These are phyloP conservation scores for Dysidea cf. avara DNA, from an alignment of 37 sponge, comb jelly and placozoan genomes.

Conservation along the genomic window DNA sequence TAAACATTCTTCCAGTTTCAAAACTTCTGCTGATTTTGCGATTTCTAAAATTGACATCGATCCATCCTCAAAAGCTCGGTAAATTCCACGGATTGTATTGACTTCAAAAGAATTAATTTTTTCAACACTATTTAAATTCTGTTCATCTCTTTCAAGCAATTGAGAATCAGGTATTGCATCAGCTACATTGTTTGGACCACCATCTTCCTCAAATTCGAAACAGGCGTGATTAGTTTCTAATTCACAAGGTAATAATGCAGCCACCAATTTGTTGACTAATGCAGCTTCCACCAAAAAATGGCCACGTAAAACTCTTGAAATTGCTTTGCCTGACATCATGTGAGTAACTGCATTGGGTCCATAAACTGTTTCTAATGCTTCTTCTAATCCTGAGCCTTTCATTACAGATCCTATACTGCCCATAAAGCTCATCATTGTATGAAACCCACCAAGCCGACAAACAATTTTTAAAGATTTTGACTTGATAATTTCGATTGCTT, in stretches of 20 bases:
- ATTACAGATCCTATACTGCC: conserved; percentile 22
- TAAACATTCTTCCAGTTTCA: conserved; percentile 25
- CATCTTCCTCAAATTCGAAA: background rate
- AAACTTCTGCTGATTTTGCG: conserved; percentile 19
- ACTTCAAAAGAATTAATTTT: conserved; percentile 29
- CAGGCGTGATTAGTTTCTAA: too few relatives aligned
- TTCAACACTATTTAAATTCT: background rate
- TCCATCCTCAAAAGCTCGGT: conserved; percentile 6
- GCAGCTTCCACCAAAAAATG: conserved; percentile 39
- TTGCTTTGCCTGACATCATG: too few relatives aligned
- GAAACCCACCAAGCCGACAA: conserved; percentile 30
- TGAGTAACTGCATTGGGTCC: too few relatives aligned
- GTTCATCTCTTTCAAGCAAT: too few relatives aligned
- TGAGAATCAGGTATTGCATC: too few relatives aligned
- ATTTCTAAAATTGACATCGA: conserved; percentile 4
- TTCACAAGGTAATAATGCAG: too few relatives aligned
- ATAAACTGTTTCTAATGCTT: too few relatives aligned
- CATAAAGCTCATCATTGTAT: conserved; percentile 14
- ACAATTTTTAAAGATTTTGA: conserved; percentile 5
- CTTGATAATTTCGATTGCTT: too few relatives aligned
- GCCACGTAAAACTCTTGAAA: conserved; percentile 31
- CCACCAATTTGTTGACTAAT: too few relatives aligned
- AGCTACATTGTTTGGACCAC: too few relatives aligned
- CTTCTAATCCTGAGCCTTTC: too few relatives aligned
- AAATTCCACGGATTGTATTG: too few relatives aligned